Evolutionary conservation across 2,888 invertebrate species (phyloP).

Genomic region (Pterostichus madidus): DNA sequence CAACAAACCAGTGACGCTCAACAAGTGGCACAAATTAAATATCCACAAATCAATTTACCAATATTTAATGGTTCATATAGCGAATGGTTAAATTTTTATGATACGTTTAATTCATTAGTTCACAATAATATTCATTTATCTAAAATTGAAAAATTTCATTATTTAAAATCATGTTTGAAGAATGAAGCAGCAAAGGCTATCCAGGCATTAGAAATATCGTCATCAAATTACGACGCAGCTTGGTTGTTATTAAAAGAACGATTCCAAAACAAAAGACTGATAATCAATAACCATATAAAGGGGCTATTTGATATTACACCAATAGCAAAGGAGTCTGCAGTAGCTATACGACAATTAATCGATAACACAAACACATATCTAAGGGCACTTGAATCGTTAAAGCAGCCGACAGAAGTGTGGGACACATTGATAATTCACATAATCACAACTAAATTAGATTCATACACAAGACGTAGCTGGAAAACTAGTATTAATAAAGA

Average conservation of each 20-base stretch:
- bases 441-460: slow-evolving; percentile 68
- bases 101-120: slow-evolving; percentile 63
- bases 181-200: slow-evolving; percentile 66
- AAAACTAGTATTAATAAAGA: slow-evolving; percentile 50
- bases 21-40: slow-evolving; percentile 38
- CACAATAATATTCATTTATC: too few species aligned
- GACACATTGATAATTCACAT: slow-evolving; percentile 69
- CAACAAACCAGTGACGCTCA: slow-evolving; percentile 27
- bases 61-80: slow-evolving; percentile 53
- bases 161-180: slow-evolving; percentile 60
- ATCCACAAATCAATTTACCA: slow-evolving; percentile 63
- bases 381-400: slow-evolving; percentile 69
- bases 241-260: slow-evolving; percentile 59
- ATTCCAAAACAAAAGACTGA: slow-evolving; percentile 65
- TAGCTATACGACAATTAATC: slow-evolving; percentile 37
- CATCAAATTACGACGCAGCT: slow-evolving; percentile 65
- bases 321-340: slow-evolving; percentile 28
- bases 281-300: slow-evolving; percentile 62
- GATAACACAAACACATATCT: slow-evolving; percentile 68
- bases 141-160: slow-evolving; percentile 66
- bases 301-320: slow-evolving; percentile 51
- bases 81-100: slow-evolving; percentile 59
- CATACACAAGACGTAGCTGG: slow-evolving; percentile 69
- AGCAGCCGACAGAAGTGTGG: slow-evolving; percentile 69
- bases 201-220: slow-evolving; percentile 58